These are phyloP conservation scores for Lasiurus borealis DNA, from an alignment of 2,113 vertebrate species.

Conservation along the genomic window DNA sequence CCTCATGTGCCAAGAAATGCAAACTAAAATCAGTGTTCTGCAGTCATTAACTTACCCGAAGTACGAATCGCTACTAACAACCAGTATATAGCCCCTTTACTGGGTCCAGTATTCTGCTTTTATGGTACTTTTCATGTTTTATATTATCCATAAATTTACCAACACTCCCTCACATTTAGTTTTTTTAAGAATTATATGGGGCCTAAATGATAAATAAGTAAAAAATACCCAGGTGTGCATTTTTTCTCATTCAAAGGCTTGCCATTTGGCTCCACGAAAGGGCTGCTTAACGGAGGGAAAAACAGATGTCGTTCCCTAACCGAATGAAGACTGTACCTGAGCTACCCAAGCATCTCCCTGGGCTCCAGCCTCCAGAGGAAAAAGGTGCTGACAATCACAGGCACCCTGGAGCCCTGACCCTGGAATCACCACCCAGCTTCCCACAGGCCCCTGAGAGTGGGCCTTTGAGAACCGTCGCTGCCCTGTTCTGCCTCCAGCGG, in stretches of 20 bases:
- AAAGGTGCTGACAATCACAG: rapidly evolving
- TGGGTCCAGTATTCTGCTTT: conserved; percentile 32
- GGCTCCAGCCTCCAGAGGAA: background rate
- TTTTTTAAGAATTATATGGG: background rate
- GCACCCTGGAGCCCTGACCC: background rate
- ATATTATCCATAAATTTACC: background rate
- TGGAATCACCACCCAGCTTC: background rate
- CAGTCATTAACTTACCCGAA: background rate
- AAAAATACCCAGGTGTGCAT: conserved; percentile 13
- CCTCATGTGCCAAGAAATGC: conserved; percentile 42
- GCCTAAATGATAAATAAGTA: background rate
- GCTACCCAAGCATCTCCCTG: background rate
- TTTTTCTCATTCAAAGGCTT: background rate
- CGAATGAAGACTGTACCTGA: background rate
- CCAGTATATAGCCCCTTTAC: background rate
- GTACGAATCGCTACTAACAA: background rate
- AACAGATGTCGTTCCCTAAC: too few species aligned
- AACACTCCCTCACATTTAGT: background rate
- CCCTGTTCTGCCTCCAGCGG: background rate
- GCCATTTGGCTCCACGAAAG: background rate
- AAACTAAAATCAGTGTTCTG: background rate
- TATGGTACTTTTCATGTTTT: conserved; percentile 35
- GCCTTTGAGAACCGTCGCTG: background rate
- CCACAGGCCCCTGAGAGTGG: too few species aligned
- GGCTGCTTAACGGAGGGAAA: background rate